These are phyloP conservation scores for Seira sanloemensis DNA, from an alignment of 2,888 invertebrate genomes.

Conservation along the genomic window DNA sequence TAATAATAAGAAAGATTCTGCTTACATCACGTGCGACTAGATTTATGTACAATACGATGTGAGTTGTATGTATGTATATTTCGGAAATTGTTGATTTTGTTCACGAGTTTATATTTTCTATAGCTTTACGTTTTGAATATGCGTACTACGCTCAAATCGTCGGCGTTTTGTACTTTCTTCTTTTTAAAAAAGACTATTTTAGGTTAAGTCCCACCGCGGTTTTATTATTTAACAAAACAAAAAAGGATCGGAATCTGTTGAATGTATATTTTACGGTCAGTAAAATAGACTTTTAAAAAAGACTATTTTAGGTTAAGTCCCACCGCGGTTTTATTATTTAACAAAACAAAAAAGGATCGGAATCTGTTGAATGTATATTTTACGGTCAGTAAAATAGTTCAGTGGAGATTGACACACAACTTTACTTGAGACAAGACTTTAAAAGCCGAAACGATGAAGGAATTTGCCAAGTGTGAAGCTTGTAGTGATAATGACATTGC, in stretches of 20 bases:
- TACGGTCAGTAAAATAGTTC: slow-evolving; percentile 40
- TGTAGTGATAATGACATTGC: slow-evolving; percentile 21
- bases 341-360: background rate
- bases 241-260: background rate
- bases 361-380: slow-evolving; percentile 8
- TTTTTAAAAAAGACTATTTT: background rate
- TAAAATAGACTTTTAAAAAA: too few relatives aligned
- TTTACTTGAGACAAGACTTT: background rate
- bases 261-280: slow-evolving; percentile 36
- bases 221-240: background rate
- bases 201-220: background rate
- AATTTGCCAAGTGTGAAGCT: background rate
- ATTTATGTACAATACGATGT: too few relatives aligned
- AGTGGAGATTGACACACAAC: background rate
- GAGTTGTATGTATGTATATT: too few relatives aligned
- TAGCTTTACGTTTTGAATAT: too few relatives aligned
- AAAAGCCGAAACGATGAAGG: background rate
- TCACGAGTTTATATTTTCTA: too few relatives aligned
- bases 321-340: background rate
- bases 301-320: background rate
- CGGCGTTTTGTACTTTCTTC: too few relatives aligned
- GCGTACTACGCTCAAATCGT: too few relatives aligned
- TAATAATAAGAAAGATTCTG: too few relatives aligned
- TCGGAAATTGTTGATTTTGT: too few relatives aligned
- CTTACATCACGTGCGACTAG: too few relatives aligned